Evolutionary conservation across 1,140 invertebrate species (phyloP).

Genomic region (Megalopta genalis): DNA sequence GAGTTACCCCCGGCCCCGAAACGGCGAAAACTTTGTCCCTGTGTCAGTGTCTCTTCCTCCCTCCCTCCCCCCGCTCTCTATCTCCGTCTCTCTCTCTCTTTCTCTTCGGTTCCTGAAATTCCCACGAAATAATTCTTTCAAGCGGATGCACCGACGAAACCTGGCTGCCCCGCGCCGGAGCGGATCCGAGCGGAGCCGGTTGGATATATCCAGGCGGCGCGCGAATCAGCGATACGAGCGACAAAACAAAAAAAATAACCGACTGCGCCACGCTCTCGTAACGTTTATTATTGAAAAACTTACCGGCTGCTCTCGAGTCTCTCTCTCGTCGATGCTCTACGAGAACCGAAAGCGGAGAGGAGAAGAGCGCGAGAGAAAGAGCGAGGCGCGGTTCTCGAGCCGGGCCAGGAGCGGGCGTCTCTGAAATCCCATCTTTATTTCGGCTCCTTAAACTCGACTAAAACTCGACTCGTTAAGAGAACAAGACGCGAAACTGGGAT

Average conservation of each 20-base stretch:
- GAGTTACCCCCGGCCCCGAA: constrained; percentile 39
- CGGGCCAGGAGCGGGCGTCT: no score
- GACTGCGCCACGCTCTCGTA: neutral
- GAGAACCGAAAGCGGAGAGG: neutral
- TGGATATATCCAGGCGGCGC: no score
- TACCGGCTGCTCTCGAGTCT: neutral
- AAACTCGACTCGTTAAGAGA: constrained; percentile 19
- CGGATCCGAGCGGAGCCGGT: no score
- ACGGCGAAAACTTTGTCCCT: constrained; percentile 47
- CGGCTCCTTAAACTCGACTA: constrained; percentile 8
- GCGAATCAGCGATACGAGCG: neutral
- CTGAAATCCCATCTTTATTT: constrained; percentile 17
- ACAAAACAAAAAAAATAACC: constrained; percentile 1
- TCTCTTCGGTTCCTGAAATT: constrained; percentile 33
- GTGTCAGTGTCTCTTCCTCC: neutral
- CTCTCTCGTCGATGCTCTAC: neutral
- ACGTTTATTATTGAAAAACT: constrained; percentile 7
- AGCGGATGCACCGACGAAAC: neutral
- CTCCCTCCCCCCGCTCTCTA: no score
- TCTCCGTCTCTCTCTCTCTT: no score
- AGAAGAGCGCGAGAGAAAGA: neutral
- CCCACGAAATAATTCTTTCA: constrained; percentile 56
- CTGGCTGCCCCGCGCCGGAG: no score
- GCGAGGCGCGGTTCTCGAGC: neutral
- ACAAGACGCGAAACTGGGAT: neutral